Percentiles rank a stretch among this genome's conserved stretches.
phyloP scores from a whole-genome alignment of 2,888 invertebrate genomes.

The Tenthredo notha region DNA sequence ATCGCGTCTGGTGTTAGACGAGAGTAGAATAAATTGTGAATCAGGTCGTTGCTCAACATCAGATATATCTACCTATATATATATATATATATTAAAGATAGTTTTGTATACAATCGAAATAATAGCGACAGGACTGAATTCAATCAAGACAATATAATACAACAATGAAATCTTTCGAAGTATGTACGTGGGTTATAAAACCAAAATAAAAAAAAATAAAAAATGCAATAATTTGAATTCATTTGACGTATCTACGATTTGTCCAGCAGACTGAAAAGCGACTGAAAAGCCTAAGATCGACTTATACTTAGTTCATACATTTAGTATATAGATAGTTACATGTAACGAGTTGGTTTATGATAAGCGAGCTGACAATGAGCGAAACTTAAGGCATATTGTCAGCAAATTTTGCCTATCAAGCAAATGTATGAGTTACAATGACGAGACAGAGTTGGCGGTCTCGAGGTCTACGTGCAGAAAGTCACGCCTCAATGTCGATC shows the following conservation, averaged over 20 bases:
- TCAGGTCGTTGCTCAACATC: slow-evolving; percentile 35
- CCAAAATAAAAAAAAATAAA: background rate
- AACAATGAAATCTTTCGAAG: background rate
- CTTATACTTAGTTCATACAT: background rate
- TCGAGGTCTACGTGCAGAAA: slow-evolving; percentile 34
- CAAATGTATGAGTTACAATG: background rate
- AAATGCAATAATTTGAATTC: background rate
- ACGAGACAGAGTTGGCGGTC: background rate
- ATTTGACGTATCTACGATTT: background rate
- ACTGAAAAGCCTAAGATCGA: background rate
- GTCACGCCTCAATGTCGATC: slow-evolving; percentile 35
- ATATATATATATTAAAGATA: background rate
- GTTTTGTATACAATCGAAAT: slow-evolving; percentile 18
- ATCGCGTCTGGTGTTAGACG: background rate
- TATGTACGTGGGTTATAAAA: no score
- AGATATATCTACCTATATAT: background rate
- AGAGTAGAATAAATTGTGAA: slow-evolving; percentile 31
- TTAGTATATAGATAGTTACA: background rate
- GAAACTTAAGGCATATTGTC: background rate
- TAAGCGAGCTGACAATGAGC: background rate
- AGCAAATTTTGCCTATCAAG: slow-evolving; percentile 25
- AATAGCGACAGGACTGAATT: background rate
- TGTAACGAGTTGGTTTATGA: background rate
- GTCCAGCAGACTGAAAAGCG: background rate
- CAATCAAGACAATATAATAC: slow-evolving; percentile 26